These are phyloP conservation scores for Phenganax marumi DNA, from an alignment of 92 coral and sea anemone genomes.

Conservation along the genomic window DNA sequence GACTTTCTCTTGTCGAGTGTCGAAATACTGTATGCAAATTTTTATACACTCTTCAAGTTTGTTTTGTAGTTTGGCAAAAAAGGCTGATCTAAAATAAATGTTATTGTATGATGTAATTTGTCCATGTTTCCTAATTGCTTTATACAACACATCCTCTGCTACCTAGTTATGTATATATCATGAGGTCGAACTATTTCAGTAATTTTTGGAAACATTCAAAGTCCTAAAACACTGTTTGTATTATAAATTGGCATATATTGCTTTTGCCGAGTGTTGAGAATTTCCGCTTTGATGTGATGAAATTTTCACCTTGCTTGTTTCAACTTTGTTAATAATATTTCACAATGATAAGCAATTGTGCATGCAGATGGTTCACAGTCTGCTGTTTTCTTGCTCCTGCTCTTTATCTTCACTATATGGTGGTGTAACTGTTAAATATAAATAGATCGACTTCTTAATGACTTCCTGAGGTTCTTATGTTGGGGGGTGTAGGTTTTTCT, in stretches of 20 bases:
- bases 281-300: conserved; percentile 12
- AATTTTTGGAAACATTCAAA: conserved; percentile 1
- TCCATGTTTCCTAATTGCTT: conserved; percentile 6
- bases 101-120: background rate
- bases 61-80: conserved; percentile 1
- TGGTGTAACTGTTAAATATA: background rate
- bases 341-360: background rate
- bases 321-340: background rate
- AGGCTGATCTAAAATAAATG: background rate
- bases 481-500: background rate
- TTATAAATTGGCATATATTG: conserved; percentile 18
- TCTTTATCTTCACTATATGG: too few species aligned
- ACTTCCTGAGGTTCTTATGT: background rate
- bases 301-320: background rate
- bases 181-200: background rate
- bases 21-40: conserved; percentile 15
- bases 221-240: background rate
- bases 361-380: background rate
- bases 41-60: background rate
- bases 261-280: conserved; percentile 10
- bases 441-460: conserved; percentile 11
- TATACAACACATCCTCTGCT: background rate
- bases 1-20: conserved; percentile 3
- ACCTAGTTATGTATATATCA: background rate
- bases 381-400: background rate